phyloP scores from a whole-genome alignment of 2,113 vertebrate species.

The Hippotragus niger region DNA sequence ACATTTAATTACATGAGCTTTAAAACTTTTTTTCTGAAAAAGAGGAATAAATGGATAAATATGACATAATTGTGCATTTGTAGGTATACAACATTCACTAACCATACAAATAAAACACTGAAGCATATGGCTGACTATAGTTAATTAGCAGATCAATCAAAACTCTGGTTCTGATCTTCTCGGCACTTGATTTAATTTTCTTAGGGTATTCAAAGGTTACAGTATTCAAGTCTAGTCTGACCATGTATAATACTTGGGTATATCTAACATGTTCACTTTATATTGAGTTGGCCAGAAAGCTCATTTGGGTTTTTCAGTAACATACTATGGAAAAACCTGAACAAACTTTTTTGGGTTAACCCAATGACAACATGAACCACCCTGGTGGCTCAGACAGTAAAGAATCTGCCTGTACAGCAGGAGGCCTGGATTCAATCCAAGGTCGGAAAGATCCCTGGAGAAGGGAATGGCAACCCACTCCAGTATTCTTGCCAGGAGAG shows the following conservation, averaged over 20 bases:
- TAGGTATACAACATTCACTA: background rate
- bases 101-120: background rate
- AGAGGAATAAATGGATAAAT: background rate
- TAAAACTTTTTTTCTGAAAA: background rate
- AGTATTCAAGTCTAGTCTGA: background rate
- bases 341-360: background rate
- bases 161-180: background rate
- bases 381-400: background rate
- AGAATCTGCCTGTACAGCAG: background rate
- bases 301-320: background rate
- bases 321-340: background rate
- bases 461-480: background rate
- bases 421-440: background rate
- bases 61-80: background rate
- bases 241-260: background rate
- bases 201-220: background rate
- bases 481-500: background rate
- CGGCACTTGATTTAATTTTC: background rate
- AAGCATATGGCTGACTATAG: background rate
- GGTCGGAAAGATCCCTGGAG: background rate
- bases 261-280: background rate
- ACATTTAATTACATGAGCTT: background rate
- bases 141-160: background rate
- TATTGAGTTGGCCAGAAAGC: background rate
- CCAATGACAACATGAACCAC: background rate